Evolutionary conservation across 2,888 invertebrate species (phyloP).

Genomic region (Volucella bombylans): DNA sequence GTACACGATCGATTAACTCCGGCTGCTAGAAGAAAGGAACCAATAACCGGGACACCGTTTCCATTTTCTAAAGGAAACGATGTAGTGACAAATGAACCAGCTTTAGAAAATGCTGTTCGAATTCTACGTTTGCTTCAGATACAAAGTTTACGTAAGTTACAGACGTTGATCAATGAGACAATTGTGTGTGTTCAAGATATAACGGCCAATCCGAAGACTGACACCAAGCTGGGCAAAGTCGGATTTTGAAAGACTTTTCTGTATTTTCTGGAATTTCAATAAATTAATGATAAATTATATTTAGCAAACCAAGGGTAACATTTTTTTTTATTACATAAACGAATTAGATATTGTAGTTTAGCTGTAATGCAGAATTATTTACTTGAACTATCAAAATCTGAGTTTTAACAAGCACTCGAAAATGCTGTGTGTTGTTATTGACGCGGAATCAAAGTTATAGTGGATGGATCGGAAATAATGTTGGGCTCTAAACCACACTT

Average conservation of each 20-base stretch:
- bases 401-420: no score
- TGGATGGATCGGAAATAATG: no score
- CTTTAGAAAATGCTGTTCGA: slow-evolving; percentile 88
- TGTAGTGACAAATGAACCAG: slow-evolving; percentile 87
- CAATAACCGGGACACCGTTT: slow-evolving; percentile 85
- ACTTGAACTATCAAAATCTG: no score
- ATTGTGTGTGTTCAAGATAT: slow-evolving; percentile 95
- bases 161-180: slow-evolving; percentile 96
- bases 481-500: no score
- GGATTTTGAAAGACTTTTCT: slow-evolving; percentile 84
- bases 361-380: no score
- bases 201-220: slow-evolving; percentile 98
- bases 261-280: slow-evolving; percentile 31
- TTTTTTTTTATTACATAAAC: no score
- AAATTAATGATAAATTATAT: slow-evolving; percentile 25
- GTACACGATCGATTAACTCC: slow-evolving; percentile 85
- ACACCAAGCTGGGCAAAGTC: slow-evolving; percentile 96
- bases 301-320: not conserved
- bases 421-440: no score
- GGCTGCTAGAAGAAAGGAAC: slow-evolving; percentile 81
- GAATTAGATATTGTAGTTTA: no score
- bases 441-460: no score
- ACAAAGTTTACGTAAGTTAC: slow-evolving; percentile 84
- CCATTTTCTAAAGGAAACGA: slow-evolving; percentile 87
- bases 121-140: slow-evolving; percentile 89